These are phyloP conservation scores for Mallotus villosus DNA, from an alignment of 2,797 vertebrate species.

Conservation along the genomic window DNA sequence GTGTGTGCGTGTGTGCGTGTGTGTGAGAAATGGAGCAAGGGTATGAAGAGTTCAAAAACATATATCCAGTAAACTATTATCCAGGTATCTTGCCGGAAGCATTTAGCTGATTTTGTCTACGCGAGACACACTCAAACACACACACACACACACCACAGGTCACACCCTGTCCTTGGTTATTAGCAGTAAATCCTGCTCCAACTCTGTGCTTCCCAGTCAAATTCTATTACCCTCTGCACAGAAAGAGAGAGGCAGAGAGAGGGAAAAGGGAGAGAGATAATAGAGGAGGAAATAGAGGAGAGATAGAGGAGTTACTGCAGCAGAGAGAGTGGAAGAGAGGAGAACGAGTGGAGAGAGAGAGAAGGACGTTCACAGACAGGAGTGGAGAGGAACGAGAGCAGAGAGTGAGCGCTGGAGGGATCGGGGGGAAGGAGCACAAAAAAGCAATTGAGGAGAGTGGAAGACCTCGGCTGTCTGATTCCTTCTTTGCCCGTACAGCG, in stretches of 20 bases:
- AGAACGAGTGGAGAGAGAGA: neutral
- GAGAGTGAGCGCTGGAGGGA: neutral
- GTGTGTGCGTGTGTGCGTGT: conserved; percentile 5
- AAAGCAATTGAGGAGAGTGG: neutral
- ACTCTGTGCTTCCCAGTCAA: conserved; percentile 22
- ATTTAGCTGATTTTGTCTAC: neutral
- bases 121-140: conserved; percentile 13
- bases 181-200: conserved; percentile 27
- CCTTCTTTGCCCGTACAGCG: too few species aligned
- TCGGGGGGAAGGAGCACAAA: neutral
- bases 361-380: too few species aligned
- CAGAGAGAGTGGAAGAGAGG: neutral
- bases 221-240: conserved; percentile 22
- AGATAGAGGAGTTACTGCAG: neutral
- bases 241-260: neutral
- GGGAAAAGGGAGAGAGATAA: neutral
- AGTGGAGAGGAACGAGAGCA: neutral
- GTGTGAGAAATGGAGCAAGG: neutral
- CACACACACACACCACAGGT: conserved; percentile 17
- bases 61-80: neutral
- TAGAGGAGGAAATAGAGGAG: neutral
- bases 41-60: neutral
- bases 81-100: conserved; percentile 5
- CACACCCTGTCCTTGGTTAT: conserved; percentile 22
- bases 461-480: too few species aligned